phyloP scores from a whole-genome alignment of 2,888 invertebrate species.

The Syrista parreyssii region DNA sequence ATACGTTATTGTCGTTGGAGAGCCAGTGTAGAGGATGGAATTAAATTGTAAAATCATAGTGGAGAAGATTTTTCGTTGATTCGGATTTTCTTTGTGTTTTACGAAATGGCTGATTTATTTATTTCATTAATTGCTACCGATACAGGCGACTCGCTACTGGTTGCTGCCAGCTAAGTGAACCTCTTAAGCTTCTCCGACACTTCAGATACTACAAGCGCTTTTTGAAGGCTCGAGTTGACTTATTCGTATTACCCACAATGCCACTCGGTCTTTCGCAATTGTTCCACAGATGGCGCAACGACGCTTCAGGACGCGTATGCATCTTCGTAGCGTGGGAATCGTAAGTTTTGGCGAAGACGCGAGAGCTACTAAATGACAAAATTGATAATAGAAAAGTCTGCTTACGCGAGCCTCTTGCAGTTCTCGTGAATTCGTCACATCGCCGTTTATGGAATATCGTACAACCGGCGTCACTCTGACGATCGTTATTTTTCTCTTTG shows the following conservation, averaged over 20 bases:
- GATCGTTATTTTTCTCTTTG: not conserved
- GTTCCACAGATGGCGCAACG: not conserved
- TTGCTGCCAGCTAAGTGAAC: not conserved
- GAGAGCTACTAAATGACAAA: not conserved
- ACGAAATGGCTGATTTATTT: not conserved
- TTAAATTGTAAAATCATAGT: not conserved
- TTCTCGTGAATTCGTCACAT: not conserved
- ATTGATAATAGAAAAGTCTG: not conserved
- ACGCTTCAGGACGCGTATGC: not conserved
- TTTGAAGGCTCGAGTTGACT: not conserved
- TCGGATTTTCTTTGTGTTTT: not conserved
- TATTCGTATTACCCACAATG: not conserved
- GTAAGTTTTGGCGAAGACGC: not conserved
- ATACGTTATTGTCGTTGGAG: not conserved
- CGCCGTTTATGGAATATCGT: not conserved
- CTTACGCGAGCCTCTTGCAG: not conserved
- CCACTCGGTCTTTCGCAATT: not conserved
- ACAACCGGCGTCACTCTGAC: not conserved
- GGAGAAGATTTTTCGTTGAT: not conserved
- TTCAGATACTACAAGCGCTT: not conserved
- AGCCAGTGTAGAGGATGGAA: not conserved
- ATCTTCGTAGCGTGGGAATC: not conserved
- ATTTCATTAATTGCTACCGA: not conserved
- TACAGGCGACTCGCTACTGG: not conserved
- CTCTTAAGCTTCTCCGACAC: not conserved